These are phyloP conservation scores for Anolis carolinensis DNA, from an alignment of 2,113 vertebrate genomes.

Conservation along the genomic window DNA sequence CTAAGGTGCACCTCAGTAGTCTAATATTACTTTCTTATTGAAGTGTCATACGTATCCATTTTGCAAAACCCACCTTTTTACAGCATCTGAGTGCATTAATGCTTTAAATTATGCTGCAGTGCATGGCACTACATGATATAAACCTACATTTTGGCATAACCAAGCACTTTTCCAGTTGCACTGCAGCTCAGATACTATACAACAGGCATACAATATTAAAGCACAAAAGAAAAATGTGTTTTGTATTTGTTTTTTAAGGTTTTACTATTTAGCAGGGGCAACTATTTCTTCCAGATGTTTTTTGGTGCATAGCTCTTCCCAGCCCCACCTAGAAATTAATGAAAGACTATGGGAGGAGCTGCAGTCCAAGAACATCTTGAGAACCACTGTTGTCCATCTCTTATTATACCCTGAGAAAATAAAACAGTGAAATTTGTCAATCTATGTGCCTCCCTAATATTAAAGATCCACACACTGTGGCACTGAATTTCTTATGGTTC, in stretches of 20 bases:
- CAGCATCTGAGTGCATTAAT: not conserved
- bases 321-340: too few species aligned
- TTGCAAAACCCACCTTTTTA: not conserved
- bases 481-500: not conserved
- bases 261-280: too few species aligned
- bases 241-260: not conserved
- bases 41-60: too few species aligned
- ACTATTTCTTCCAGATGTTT: too few species aligned
- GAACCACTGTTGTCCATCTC: not conserved
- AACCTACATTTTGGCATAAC: not conserved
- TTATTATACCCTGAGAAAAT: not conserved
- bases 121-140: accelerated
- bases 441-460: not conserved
- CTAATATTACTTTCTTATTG: too few species aligned
- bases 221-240: too few species aligned
- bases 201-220: not conserved
- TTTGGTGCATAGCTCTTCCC: too few species aligned
- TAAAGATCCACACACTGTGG: not conserved
- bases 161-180: not conserved
- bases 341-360: too few species aligned
- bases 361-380: too few species aligned
- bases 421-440: not conserved
- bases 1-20: too few species aligned
- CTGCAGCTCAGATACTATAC: not conserved
- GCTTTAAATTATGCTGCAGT: not conserved